These are phyloP conservation scores for Phasia obesa DNA, from an alignment of 2,888 invertebrate genomes.

Conservation along the genomic window DNA sequence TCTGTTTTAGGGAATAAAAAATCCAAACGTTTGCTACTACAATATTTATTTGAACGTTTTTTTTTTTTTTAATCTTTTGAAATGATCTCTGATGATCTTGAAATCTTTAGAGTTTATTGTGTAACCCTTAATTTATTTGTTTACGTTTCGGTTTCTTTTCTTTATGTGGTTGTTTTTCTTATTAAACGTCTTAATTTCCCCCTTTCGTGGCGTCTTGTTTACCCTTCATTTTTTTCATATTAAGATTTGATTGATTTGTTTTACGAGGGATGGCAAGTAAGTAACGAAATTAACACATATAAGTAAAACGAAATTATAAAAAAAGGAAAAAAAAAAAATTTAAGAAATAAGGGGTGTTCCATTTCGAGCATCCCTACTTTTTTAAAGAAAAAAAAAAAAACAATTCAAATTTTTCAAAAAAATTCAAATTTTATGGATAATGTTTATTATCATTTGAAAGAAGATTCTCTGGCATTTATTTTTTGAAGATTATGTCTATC, in stretches of 20 bases:
- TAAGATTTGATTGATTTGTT: conserved; percentile 52
- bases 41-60: conserved; percentile 32
- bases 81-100: conserved; percentile 58
- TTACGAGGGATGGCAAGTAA: background rate
- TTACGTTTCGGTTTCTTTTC: conserved; percentile 50
- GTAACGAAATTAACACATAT: too few relatives aligned
- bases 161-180: conserved; percentile 51
- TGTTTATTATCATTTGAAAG: too few relatives aligned
- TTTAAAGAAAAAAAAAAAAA: too few relatives aligned
- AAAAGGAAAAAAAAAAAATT: too few relatives aligned
- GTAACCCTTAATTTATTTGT: conserved; percentile 72
- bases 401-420: too few relatives aligned
- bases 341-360: too few relatives aligned
- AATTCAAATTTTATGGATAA: too few relatives aligned
- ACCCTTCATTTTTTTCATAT: conserved; percentile 69
- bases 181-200: conserved; percentile 72
- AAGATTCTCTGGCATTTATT: too few relatives aligned
- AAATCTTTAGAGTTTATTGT: conserved; percentile 26
- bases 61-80: conserved; percentile 52
- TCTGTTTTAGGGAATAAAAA: conserved; percentile 17
- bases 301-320: too few relatives aligned
- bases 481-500: too few relatives aligned
- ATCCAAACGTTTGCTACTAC: conserved; percentile 47
- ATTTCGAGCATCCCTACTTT: too few relatives aligned
- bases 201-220: conserved; percentile 71